Percentiles rank a stretch among this genome's conserved stretches.
These are phyloP conservation scores for Apis laboriosa DNA, from an alignment of 1,140 invertebrate genomes.

Conservation along the genomic window DNA sequence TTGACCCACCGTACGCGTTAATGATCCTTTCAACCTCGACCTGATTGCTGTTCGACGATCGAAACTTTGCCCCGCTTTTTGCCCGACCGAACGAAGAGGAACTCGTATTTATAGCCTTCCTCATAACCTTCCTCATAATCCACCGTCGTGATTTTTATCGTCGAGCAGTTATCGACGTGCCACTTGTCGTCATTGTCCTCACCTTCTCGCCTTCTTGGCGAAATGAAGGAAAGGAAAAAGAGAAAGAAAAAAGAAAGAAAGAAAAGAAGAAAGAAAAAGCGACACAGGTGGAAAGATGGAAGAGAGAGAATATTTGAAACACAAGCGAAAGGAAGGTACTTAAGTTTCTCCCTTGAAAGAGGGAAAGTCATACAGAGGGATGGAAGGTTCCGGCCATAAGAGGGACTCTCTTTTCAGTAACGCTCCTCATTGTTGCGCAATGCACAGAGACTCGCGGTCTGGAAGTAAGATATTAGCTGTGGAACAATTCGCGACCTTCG, in stretches of 20 bases:
- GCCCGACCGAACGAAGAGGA: neutral
- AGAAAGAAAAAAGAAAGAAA: no score
- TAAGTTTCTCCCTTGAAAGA: neutral
- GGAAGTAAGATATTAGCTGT: neutral
- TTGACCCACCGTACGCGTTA: neutral
- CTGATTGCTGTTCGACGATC: neutral
- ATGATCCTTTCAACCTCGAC: neutral
- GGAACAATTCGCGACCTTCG: neutral
- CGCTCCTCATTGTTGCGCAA: neutral
- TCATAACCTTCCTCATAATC: slow-evolving; percentile 25
- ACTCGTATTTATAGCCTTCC: slow-evolving; percentile 35
- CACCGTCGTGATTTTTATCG: slow-evolving; percentile 7
- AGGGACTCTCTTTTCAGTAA: neutral
- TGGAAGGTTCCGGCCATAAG: neutral
- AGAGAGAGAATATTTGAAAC: slow-evolving; percentile 29
- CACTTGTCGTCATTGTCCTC: neutral
- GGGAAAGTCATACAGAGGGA: slow-evolving; percentile 8
- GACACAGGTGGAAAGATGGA: neutral
- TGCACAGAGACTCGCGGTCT: neutral
- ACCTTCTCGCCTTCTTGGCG: neutral
- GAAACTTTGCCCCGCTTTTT: neutral
- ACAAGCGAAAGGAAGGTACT: slow-evolving; percentile 38
- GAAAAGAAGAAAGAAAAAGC: neutral
- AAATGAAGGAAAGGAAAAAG: neutral
- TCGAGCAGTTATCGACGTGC: slow-evolving; percentile 8